A percentile compares a stretch with the other conserved stretches of the same genome.
Conservation (phyloP, 2,888 invertebrate genomes). For the Eudasyphora cyanicolor region DNA sequence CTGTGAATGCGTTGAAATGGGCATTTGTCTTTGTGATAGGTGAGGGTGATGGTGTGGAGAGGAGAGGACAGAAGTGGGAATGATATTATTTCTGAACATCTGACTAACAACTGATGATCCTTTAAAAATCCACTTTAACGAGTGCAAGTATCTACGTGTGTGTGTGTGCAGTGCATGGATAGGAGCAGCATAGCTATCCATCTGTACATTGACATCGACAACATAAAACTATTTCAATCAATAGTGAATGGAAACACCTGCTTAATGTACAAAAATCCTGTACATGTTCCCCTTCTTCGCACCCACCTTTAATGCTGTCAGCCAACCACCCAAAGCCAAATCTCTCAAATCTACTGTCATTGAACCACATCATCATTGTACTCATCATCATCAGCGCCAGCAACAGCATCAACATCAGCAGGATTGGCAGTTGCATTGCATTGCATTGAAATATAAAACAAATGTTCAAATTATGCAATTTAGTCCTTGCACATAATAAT, state of each 20-base stretch:
- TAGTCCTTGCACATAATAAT: slow-evolving; percentile 29
- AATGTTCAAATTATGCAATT: slow-evolving; percentile 41
- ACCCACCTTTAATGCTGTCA: not conserved
- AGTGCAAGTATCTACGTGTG: not conserved
- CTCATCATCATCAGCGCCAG: not conserved
- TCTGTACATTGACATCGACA: slow-evolving; percentile 8
- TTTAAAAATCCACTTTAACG: slow-evolving; percentile 33
- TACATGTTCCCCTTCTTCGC: slow-evolving; percentile 15
- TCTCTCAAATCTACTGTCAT: not conserved
- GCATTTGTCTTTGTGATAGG: too few relatives aligned
- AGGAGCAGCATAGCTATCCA: not conserved
- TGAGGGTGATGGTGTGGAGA: too few relatives aligned
- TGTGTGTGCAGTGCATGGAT: not conserved
- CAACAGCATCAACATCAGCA: not conserved
- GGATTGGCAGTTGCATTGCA: not conserved
- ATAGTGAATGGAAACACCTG: slow-evolving; percentile 50
- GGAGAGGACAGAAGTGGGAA: too few relatives aligned
- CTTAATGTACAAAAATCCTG: slow-evolving; percentile 51
- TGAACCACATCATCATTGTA: slow-evolving; percentile 12
- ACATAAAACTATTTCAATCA: slow-evolving; percentile 30
- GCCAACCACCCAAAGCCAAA: not conserved
- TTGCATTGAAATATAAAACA: slow-evolving; percentile 28
- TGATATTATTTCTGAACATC: not conserved
- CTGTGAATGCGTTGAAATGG: not conserved
- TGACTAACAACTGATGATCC: slow-evolving; percentile 17